phyloP scores from a whole-genome alignment of 2,888 invertebrate genomes.

The Hofmannophila pseudospretella region DNA sequence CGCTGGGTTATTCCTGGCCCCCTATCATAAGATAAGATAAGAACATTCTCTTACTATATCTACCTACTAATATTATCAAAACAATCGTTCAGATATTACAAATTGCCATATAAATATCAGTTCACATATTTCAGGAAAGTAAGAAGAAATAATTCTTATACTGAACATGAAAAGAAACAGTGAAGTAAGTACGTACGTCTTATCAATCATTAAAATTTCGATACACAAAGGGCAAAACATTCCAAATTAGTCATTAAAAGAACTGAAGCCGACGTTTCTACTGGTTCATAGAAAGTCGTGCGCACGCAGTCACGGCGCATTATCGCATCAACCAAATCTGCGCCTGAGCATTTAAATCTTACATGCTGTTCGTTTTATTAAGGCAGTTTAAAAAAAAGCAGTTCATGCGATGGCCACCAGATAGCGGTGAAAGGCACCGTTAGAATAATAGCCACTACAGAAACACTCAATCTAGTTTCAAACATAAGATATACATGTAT shows the following conservation, averaged over 20 bases:
- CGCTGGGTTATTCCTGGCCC: no score
- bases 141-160: no score
- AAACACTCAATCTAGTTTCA: slow-evolving; percentile 54
- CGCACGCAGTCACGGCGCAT: slow-evolving; percentile 62
- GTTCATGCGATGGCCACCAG: slow-evolving; percentile 71
- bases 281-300: slow-evolving; percentile 67
- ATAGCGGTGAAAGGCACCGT: slow-evolving; percentile 77
- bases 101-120: no score
- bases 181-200: no score
- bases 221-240: slow-evolving; percentile 31
- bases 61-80: no score
- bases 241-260: slow-evolving; percentile 41
- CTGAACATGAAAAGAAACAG: no score
- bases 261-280: slow-evolving; percentile 39
- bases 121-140: no score
- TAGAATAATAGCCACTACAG: slow-evolving; percentile 62
- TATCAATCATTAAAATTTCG: background rate
- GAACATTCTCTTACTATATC: no score
- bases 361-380: slow-evolving; percentile 72
- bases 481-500: slow-evolving; percentile 22
- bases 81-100: no score
- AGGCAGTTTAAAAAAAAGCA: slow-evolving; percentile 66
- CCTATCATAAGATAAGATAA: no score
- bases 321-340: slow-evolving; percentile 70
- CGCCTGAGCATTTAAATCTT: slow-evolving; percentile 68